Conservation (phyloP, 2,113 vertebrate species). For the Gobius niger region DNA sequence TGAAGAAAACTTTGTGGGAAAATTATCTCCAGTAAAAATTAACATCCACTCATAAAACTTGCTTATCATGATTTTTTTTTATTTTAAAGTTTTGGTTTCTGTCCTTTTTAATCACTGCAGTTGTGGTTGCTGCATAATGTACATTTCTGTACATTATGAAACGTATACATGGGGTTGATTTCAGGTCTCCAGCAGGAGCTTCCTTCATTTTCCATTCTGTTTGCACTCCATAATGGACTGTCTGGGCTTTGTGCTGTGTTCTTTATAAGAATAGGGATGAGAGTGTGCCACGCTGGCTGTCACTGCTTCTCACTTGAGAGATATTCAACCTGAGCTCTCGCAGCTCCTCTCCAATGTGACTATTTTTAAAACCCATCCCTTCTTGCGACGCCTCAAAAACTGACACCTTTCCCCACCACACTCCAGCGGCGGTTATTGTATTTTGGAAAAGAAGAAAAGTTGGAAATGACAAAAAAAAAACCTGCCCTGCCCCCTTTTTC, state of each 20-base stretch:
- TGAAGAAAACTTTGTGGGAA: no score
- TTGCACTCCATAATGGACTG: constrained; percentile 63
- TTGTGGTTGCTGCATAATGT: no score
- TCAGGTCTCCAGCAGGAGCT: neutral
- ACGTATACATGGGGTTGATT: neutral
- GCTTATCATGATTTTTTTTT: neutral
- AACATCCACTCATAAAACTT: no score
- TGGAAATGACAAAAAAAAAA: constrained; percentile 49
- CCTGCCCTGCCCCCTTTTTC: constrained; percentile 37
- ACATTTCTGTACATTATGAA: no score
- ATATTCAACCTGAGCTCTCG: constrained; percentile 68
- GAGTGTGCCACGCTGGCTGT: constrained; percentile 59
- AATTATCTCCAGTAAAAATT: no score
- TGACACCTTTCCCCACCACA: constrained; percentile 37
- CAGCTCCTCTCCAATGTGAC: constrained; percentile 53
- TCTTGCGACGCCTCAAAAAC: constrained; percentile 39
- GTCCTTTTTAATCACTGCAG: no score
- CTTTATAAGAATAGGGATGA: constrained; percentile 64
- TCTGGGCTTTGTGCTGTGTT: constrained; percentile 50
- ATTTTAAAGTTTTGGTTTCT: neutral
- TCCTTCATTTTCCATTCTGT: constrained; percentile 64
- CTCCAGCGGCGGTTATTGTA: constrained; percentile 31
- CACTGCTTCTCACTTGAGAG: constrained; percentile 61
- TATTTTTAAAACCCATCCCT: constrained; percentile 61
- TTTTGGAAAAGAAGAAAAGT: constrained; percentile 42